Conservation (phyloP, 2,888 invertebrate species). For the Rhamnusium bicolor region DNA sequence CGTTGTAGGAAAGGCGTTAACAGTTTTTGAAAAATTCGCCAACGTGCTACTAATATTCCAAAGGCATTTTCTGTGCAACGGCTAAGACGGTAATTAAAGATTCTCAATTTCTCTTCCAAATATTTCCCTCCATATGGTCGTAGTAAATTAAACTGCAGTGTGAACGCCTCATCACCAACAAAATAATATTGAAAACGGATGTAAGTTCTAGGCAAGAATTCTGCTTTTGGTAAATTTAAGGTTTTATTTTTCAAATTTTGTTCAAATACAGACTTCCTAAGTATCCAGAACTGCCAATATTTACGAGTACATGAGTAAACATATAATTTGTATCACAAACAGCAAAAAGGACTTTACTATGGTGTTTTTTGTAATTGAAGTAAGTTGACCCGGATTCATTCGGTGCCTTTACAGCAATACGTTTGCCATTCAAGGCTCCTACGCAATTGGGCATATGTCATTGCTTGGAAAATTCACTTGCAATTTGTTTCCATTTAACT, state of each 20-base stretch:
- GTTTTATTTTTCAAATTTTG: neutral
- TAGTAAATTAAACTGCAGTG: too few species aligned
- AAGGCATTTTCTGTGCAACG: too few species aligned
- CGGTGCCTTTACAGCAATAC: too few species aligned
- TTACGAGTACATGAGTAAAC: too few species aligned
- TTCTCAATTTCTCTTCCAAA: neutral
- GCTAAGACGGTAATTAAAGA: neutral
- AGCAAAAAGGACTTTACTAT: too few species aligned
- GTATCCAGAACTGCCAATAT: too few species aligned
- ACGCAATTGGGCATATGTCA: conserved; percentile 11
- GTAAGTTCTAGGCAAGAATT: neutral
- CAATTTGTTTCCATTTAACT: neutral
- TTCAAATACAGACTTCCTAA: neutral
- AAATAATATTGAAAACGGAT: neutral
- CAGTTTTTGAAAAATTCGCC: neutral
- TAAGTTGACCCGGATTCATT: neutral
- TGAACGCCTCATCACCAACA: neutral
- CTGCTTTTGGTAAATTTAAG: neutral
- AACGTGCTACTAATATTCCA: neutral
- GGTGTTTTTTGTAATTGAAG: too few species aligned
- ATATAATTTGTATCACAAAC: too few species aligned
- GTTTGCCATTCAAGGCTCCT: too few species aligned
- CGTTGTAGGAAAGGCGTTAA: neutral
- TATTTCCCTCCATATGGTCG: too few species aligned
- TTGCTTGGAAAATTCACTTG: neutral